Evolutionary conservation across 2,113 vertebrate genomes (phyloP).

Genomic region (Ailurus styani): DNA sequence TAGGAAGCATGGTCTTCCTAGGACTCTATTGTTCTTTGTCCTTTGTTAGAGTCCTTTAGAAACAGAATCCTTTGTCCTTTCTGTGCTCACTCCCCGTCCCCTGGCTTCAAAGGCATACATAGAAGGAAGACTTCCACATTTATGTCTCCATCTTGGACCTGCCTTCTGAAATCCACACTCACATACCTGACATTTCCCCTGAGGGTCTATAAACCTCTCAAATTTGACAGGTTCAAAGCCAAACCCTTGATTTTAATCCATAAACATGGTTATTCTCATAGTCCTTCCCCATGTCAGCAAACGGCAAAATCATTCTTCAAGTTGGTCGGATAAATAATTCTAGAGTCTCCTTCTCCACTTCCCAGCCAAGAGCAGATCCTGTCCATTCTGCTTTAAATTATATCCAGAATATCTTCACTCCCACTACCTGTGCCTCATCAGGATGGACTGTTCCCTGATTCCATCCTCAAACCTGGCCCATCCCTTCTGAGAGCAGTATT

Average conservation of each 20-base stretch:
- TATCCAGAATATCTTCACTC: background rate
- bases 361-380: background rate
- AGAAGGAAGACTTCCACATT: background rate
- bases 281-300: background rate
- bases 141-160: background rate
- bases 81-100: background rate
- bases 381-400: background rate
- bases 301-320: background rate
- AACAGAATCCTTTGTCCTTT: background rate
- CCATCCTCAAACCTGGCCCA: background rate
- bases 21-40: background rate
- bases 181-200: background rate
- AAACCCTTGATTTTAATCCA: background rate
- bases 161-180: background rate
- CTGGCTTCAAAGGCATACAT: background rate
- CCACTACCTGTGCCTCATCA: background rate
- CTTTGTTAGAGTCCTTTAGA: background rate
- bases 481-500: accelerated
- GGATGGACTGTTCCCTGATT: background rate
- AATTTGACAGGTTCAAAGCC: background rate
- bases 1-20: background rate
- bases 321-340: background rate
- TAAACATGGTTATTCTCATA: background rate
- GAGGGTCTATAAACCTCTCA: background rate
- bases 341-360: background rate